phyloP scores from a whole-genome alignment of 2,797 vertebrate genomes.

The Scyliorhinus canicula region DNA sequence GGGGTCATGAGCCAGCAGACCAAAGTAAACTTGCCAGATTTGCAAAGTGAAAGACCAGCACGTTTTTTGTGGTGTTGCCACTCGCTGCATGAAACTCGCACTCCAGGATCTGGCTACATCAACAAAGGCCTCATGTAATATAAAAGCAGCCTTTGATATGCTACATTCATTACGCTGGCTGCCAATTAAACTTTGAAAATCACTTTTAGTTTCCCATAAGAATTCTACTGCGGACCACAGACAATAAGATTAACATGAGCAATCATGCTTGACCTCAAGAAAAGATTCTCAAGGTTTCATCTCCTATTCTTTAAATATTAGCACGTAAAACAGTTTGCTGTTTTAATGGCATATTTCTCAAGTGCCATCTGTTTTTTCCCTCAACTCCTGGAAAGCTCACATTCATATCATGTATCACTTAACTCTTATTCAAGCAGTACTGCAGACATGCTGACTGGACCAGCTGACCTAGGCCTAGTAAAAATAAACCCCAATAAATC shows the following conservation, averaged over 20 bases:
- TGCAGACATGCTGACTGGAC: constrained; percentile 83
- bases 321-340: not conserved
- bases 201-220: not conserved
- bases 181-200: constrained; percentile 5
- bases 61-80: not conserved
- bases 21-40: not conserved
- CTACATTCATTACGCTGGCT: not conserved
- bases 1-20: no score
- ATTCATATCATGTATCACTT: constrained; percentile 78
- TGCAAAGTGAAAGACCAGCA: not conserved
- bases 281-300: not conserved
- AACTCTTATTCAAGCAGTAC: constrained; percentile 80
- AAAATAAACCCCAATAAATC: constrained; percentile 82
- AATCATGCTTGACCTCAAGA: not conserved
- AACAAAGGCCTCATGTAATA: not conserved
- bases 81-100: not conserved
- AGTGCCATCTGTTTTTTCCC: constrained; percentile 51
- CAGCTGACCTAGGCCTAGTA: constrained; percentile 70
- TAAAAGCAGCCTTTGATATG: constrained; percentile 1
- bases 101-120: not conserved
- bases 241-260: not conserved
- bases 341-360: constrained; percentile 48
- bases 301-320: not conserved
- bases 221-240: not conserved
- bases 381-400: constrained; percentile 57